Conservation (phyloP, 2,888 invertebrate genomes). For the Argyresthia albistria region DNA sequence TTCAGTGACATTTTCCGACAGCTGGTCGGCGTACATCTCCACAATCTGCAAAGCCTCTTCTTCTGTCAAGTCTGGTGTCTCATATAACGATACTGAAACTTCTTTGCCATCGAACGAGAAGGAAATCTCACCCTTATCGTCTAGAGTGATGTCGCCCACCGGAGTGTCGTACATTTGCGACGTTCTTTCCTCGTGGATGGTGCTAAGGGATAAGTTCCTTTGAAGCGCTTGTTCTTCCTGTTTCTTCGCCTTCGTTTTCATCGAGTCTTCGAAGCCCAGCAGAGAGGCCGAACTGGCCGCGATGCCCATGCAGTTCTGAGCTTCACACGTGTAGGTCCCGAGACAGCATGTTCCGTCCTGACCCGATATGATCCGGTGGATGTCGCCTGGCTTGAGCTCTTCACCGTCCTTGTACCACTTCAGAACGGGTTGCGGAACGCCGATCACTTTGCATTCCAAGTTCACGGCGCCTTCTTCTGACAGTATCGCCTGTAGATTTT, state of each 20-base stretch:
- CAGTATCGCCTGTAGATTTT: constrained; percentile 86
- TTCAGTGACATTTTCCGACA: constrained; percentile 89
- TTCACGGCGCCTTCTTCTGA: constrained; percentile 93
- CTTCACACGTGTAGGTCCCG: constrained; percentile 93
- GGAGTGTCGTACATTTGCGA: constrained; percentile 91
- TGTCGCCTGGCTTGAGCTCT: constrained; percentile 91
- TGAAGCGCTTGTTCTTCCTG: constrained; percentile 71
- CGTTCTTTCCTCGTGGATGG: constrained; percentile 91
- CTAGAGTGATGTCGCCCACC: constrained; percentile 82
- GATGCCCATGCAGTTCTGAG: constrained; percentile 91
- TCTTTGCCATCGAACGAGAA: constrained; percentile 94
- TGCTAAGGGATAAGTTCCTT: constrained; percentile 87
- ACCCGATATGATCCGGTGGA: constrained; percentile 91
- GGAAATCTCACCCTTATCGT: constrained; percentile 89
- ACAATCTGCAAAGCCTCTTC: constrained; percentile 93
- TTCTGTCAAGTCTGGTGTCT: constrained; percentile 93
- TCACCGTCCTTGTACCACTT: constrained; percentile 95
- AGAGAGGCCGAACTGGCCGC: constrained; percentile 91
- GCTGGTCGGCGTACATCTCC: constrained; percentile 94
- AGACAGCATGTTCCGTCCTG: constrained; percentile 92
- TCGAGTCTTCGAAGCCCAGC: constrained; percentile 86
- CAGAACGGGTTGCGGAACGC: constrained; percentile 89
- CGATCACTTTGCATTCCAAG: constrained; percentile 93
- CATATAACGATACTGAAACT: constrained; percentile 91
- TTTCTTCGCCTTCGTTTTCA: constrained; percentile 67